Base-by-base conservation (phyloP, 1,140 invertebrate genomes). In the Adelges cooleyi region DNA sequence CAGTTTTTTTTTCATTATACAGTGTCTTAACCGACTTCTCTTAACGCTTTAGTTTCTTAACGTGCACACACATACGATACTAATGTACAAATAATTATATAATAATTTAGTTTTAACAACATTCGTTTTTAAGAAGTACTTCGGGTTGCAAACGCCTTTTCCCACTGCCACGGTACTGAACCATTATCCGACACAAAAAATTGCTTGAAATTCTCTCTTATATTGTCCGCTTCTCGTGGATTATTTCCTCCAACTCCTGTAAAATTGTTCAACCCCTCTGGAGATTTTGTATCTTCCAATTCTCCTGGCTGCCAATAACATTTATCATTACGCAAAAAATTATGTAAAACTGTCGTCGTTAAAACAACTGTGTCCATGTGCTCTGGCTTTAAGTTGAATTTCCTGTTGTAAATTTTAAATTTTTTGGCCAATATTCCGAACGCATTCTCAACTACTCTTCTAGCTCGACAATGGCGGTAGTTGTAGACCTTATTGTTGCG, bases 361-460 rank as follows among this genome's bases (percentile, higher is more conserved):
- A 59, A 1, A 9, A 59, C 1, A 49, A 65, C 18, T 9, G 0
- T 18, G 4, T 23, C 59, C 40, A 46, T 65, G 15, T 25, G 1
- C n/a, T 65, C 59, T 44, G 40, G 40, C n/a, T 46, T 23, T 0
- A 65, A 29, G 15, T 18, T 27, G 42, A 59, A 40, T 49, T 48
- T 49, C 0, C 4, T 23, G 2, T 48, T 29, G 1, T 48, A 20
- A 22, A 48, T 65, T 48, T 29, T 65, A 33, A 48, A 48, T 6
- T 46, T 65, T n/a, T 48, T 25, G 0, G 56, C 40, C 22, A 65
- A 8, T 29, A 65, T 65, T 2, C 75, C 76, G 71, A 78, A 80
- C 1, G 71, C 71, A 70, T 77, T 79, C 70, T 80, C 77, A 1
- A 78, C 71, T 38, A 76, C 72, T 40, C 74, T 68, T 59, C 75